These are phyloP conservation scores for Pogonocichla stellata DNA, from an alignment of 2,113 vertebrate species.

Conservation along the genomic window DNA sequence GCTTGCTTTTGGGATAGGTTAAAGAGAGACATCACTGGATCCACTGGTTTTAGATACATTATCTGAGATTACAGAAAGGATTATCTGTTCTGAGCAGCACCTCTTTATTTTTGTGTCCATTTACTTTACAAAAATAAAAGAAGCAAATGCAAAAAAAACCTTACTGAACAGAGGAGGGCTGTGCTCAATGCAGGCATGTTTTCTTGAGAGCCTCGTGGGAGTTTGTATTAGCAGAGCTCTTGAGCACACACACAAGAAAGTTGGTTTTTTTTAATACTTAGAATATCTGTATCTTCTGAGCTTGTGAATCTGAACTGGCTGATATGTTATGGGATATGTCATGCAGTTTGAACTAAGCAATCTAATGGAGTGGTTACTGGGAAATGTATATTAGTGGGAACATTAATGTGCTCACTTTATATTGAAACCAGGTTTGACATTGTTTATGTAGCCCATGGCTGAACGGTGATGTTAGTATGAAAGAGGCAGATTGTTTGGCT, in stretches of 20 bases:
- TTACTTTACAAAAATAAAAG: not conserved
- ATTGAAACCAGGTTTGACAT: slow-evolving; percentile 64
- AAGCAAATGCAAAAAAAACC: not conserved
- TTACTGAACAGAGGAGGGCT: not conserved
- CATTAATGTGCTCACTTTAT: slow-evolving; percentile 25
- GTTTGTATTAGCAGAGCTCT: not conserved
- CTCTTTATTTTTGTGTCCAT: not conserved
- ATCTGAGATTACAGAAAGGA: not conserved
- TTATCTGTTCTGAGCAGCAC: not conserved
- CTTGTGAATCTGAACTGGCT: not conserved
- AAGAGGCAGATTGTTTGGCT: slow-evolving; percentile 57
- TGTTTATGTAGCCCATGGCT: slow-evolving; percentile 59
- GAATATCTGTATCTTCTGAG: not conserved
- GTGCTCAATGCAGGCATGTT: not conserved
- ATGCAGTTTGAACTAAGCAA: slow-evolving; percentile 26
- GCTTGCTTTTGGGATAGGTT: not conserved
- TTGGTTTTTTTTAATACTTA: not conserved
- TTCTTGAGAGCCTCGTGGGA: not conserved
- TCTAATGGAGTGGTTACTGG: slow-evolving; percentile 24
- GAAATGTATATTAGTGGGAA: slow-evolving; percentile 32
- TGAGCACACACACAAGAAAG: not conserved
- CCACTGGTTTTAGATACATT: not conserved
- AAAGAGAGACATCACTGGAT: not conserved
- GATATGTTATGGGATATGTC: not conserved
- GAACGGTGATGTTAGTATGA: slow-evolving; percentile 32